Percentiles rank a stretch among this genome's conserved stretches.
phyloP scores from a whole-genome alignment of 1,140 invertebrate species.

The Drosophila bocki region DNA sequence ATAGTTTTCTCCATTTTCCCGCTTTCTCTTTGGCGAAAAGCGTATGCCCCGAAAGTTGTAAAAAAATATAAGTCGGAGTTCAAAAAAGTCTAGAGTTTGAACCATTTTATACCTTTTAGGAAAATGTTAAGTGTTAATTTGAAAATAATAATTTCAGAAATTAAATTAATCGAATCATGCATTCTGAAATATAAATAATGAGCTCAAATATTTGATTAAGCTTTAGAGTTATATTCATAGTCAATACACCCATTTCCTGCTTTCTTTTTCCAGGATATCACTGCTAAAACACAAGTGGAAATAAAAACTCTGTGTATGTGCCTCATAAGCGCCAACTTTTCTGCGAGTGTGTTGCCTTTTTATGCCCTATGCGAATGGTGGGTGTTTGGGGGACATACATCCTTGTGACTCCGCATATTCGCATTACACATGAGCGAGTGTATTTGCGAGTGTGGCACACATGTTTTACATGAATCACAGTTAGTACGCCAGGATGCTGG shows the following conservation, averaged over 20 bases:
- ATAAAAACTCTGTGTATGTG: constrained; percentile 30
- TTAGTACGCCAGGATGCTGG: constrained; percentile 42
- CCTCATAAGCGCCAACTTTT: constrained; percentile 50
- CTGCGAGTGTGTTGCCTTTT: constrained; percentile 44
- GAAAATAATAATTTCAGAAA: too few relatives aligned
- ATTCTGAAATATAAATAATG: too few relatives aligned
- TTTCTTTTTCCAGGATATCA: not conserved
- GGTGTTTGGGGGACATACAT: not conserved
- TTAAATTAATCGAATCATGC: too few relatives aligned
- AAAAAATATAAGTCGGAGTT: not conserved
- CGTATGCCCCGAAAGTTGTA: constrained; percentile 40
- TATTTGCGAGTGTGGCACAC: constrained; percentile 36
- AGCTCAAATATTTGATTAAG: too few relatives aligned
- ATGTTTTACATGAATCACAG: constrained; percentile 63
- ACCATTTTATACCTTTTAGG: not conserved
- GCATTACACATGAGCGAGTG: constrained; percentile 44
- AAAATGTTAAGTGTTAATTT: not conserved
- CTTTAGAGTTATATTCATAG: not conserved
- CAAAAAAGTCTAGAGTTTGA: rapidly evolving
- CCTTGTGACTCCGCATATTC: constrained; percentile 35
- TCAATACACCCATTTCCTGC: not conserved
- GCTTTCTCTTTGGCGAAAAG: constrained; percentile 8
- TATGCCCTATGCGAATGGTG: constrained; percentile 9
- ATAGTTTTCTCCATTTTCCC: constrained; percentile 42
- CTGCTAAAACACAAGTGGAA: constrained; percentile 26